Base-by-base conservation (phyloP, 1,140 invertebrate genomes). In the Drosophila subpulchrella region DNA sequence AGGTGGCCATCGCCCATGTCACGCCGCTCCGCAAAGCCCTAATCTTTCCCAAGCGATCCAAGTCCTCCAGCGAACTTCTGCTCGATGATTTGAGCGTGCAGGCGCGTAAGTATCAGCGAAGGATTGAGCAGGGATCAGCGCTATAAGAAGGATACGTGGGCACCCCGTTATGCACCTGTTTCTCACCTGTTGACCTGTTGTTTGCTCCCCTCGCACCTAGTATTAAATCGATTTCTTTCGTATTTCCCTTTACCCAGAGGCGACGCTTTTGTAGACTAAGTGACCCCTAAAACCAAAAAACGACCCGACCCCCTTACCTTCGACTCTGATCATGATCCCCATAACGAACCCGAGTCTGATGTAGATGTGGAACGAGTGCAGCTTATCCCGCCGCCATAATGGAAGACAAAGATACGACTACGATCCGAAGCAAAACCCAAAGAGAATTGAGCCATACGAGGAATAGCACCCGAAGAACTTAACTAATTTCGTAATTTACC, bases 81-180 rank as follows among this genome's bases (percentile, higher is more conserved):
- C 76, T 91, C 41, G 90, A 91, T 47, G 90, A 91, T 50, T 70
- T 91, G 48, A 71, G 74, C 48, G 70, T 90, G 41, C 81, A 91
- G 70, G 74, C 85, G 38, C 89, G 90, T 78, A 90, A 90, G 86
- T 90, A 90, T 86, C 84, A 82, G 44, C 78, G 81, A 13, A 51
- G 67, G 17, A 70, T 73, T 2, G 83, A 88, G 53, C 80, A 81
- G 32, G 79, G 80, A 60, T 86, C 84, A 12, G 80, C 85, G 73
- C 63, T 88, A 20, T 88, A 88, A 17, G 41, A 47, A 36, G 47
- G 48, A 47, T 34, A 27, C 10, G 15, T 54, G 60, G 66, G 15
- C 46, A 62, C 55, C 39, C 54, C 15, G 47, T 59, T 44, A 42
- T 53, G 53, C 74, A 77, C 73, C 74, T 30, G 74, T 72, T 71